A percentile compares a stretch with the other conserved stretches of the same genome.
Conservation (phyloP, 1,140 invertebrate genomes). For the Eueides isabella region DNA sequence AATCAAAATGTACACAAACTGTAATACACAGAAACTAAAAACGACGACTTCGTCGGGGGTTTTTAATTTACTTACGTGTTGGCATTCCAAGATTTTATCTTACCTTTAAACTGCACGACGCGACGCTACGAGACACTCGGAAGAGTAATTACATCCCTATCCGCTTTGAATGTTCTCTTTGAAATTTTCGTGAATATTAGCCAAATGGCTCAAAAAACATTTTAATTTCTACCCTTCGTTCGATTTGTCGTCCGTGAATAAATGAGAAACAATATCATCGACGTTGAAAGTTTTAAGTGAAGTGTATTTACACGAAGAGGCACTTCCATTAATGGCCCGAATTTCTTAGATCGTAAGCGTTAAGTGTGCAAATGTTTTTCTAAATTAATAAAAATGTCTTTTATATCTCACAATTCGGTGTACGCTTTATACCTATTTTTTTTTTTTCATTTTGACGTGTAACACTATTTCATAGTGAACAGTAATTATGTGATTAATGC, state of each 20-base stretch:
- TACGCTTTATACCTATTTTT: background rate
- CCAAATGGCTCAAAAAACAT: slow-evolving; percentile 34
- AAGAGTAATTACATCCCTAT: slow-evolving; percentile 31
- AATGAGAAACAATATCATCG: slow-evolving; percentile 35
- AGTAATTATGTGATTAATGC: background rate
- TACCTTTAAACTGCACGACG: slow-evolving; percentile 28
- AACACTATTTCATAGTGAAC: background rate
- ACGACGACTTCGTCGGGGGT: slow-evolving; percentile 5
- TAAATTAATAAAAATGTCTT: background rate
- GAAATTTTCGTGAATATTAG: slow-evolving; percentile 40
- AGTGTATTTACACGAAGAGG: slow-evolving; percentile 21
- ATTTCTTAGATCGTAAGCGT: slow-evolving; percentile 2
- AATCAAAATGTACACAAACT: slow-evolving; percentile 29
- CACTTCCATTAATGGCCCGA: slow-evolving; percentile 15
- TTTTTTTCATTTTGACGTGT: background rate
- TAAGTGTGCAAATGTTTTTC: background rate
- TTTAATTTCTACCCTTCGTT: slow-evolving; percentile 43
- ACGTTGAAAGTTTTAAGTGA: slow-evolving; percentile 20
- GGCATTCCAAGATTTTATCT: slow-evolving; percentile 32
- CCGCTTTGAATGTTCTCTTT: slow-evolving; percentile 29
- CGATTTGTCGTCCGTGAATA: slow-evolving; percentile 39
- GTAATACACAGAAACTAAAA: slow-evolving; percentile 19
- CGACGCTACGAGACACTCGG: slow-evolving; percentile 11
- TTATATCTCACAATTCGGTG: background rate
- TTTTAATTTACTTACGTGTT: slow-evolving; percentile 36